Conservation (phyloP, 1,140 invertebrate species). For the Mercenaria mercenaria region DNA sequence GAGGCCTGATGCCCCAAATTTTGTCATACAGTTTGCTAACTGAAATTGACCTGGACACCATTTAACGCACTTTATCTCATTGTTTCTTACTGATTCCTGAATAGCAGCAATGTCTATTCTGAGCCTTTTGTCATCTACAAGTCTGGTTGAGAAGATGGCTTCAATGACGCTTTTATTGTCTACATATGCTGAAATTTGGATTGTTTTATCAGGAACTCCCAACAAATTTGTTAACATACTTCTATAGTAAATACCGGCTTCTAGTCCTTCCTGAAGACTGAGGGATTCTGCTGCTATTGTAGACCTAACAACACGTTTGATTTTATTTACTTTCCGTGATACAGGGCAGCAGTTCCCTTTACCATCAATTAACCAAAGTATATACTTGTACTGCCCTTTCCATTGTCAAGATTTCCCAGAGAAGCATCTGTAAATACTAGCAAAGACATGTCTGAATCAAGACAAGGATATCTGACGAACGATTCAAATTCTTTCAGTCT, state of each 20-base stretch:
- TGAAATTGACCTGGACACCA: slow-evolving; percentile 49
- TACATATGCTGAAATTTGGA: slow-evolving; percentile 39
- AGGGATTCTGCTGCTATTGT: slow-evolving; percentile 60
- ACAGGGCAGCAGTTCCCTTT: slow-evolving; percentile 58
- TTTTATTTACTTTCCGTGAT: slow-evolving; percentile 56
- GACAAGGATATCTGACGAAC: neutral
- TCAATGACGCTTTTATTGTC: slow-evolving; percentile 67
- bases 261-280: slow-evolving; percentile 44
- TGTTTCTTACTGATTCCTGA: neutral
- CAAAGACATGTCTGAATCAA: neutral
- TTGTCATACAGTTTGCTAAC: slow-evolving; percentile 47
- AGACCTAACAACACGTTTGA: slow-evolving; percentile 43
- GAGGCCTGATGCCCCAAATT: neutral
- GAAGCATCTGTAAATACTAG: slow-evolving; percentile 54
- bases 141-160: slow-evolving; percentile 39
- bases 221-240: neutral
- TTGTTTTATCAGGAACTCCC: neutral
- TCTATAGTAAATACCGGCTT: neutral
- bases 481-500: slow-evolving; percentile 61
- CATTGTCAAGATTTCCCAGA: slow-evolving; percentile 49
- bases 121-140: slow-evolving; percentile 27
- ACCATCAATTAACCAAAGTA: slow-evolving; percentile 24
- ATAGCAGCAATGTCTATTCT: slow-evolving; percentile 61
- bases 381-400: slow-evolving; percentile 28
- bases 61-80: slow-evolving; percentile 45